A percentile compares a stretch with the other conserved stretches of the same genome.
Evolutionary conservation across 2,888 invertebrate genomes (phyloP).

Genomic region (Nomada ferruginata): DNA sequence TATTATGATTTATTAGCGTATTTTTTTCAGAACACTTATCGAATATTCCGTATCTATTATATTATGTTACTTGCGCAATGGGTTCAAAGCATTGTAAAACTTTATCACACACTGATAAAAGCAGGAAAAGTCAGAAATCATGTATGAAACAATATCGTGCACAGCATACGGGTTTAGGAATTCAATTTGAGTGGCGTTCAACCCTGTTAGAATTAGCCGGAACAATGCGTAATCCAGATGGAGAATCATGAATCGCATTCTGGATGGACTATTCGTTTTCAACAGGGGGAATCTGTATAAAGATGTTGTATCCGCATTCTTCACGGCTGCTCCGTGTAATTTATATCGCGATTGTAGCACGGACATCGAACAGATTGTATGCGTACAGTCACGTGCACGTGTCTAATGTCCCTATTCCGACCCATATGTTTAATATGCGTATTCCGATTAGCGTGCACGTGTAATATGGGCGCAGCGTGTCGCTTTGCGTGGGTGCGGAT

Average conservation of each 20-base stretch:
- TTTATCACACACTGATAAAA: background rate
- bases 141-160: background rate
- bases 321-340: constrained; percentile 63
- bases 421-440: constrained; percentile 52
- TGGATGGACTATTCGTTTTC: constrained; percentile 10
- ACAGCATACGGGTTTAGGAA: constrained; percentile 11
- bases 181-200: constrained; percentile 36
- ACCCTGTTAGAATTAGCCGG: constrained; percentile 36
- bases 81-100: too few species aligned
- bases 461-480: constrained; percentile 63
- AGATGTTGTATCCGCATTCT: constrained; percentile 66
- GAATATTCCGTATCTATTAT: too few species aligned
- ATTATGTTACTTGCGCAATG: too few species aligned
- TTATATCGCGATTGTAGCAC: constrained; percentile 60
- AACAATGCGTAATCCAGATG: constrained; percentile 60
- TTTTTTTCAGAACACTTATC: too few species aligned
- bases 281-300: constrained; percentile 43
- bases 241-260: constrained; percentile 58
- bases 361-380: constrained; percentile 48
- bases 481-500: constrained; percentile 71
- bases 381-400: constrained; percentile 59
- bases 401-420: constrained; percentile 70
- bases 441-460: constrained; percentile 70
- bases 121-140: background rate
- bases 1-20: too few species aligned